These are phyloP conservation scores for Drosophila buzzatii DNA, from an alignment of 2,888 invertebrate species.

Conservation along the genomic window DNA sequence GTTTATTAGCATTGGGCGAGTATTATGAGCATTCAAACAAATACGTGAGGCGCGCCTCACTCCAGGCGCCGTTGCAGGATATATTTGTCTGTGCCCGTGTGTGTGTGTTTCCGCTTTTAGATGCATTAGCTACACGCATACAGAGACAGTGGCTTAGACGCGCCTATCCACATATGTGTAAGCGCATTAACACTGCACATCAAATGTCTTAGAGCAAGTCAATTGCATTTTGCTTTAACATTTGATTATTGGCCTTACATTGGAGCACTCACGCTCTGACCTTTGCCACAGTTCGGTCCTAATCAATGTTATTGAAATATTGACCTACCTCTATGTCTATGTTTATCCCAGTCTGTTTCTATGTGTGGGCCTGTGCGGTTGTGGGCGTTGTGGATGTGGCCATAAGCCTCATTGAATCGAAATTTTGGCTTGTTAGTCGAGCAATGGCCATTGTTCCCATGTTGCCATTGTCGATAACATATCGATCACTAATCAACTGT, in stretches of 20 bases:
- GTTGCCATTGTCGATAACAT: slow-evolving; percentile 19
- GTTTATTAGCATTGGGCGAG: slow-evolving; percentile 72
- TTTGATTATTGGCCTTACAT: slow-evolving; percentile 45
- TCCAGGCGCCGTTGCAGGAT: background rate
- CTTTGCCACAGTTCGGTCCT: background rate
- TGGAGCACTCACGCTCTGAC: background rate
- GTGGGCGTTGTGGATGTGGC: slow-evolving; percentile 14
- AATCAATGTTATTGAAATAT: slow-evolving; percentile 52
- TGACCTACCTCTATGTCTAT: slow-evolving; percentile 22
- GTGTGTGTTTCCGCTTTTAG: slow-evolving; percentile 2
- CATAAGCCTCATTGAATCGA: slow-evolving; percentile 16
- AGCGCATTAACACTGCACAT: slow-evolving; percentile 48
- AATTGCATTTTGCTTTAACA: slow-evolving; percentile 50
- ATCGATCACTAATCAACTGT: slow-evolving; percentile 24
- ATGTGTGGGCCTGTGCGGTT: slow-evolving; percentile 6
- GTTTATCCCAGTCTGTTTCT: background rate
- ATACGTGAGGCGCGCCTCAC: slow-evolving; percentile 25
- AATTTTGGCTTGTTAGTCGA: slow-evolving; percentile 23
- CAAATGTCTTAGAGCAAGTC: slow-evolving; percentile 37
- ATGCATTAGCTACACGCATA: slow-evolving; percentile 17
- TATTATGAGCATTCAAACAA: slow-evolving; percentile 61
- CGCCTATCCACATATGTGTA: slow-evolving; percentile 12
- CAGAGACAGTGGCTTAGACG: slow-evolving; percentile 1
- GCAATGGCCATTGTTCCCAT: slow-evolving; percentile 9
- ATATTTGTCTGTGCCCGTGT: background rate